A percentile compares a stretch with the other conserved stretches of the same genome.
These are phyloP conservation scores for Cephonodes hylas DNA, from an alignment of 2,888 invertebrate genomes.

Conservation along the genomic window DNA sequence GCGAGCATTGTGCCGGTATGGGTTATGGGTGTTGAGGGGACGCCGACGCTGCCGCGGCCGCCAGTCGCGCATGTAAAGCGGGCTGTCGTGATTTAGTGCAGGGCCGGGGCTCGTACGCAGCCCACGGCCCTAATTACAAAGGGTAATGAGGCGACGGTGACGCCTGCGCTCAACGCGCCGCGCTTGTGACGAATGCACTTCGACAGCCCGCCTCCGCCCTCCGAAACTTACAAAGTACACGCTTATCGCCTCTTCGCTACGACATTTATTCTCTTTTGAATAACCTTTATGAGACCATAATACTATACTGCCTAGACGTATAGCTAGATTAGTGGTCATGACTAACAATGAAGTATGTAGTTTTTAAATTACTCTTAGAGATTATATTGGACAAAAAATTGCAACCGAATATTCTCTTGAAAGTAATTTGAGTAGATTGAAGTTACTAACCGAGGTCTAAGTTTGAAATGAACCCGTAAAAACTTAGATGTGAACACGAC, in stretches of 20 bases:
- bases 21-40: slow-evolving; percentile 53
- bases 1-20: slow-evolving; percentile 57
- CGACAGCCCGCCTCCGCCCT: neutral
- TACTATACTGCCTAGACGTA: neutral
- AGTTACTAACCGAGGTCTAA: neutral
- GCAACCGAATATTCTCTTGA: neutral
- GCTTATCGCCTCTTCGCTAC: neutral
- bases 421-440: neutral
- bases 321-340: neutral
- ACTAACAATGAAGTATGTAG: neutral
- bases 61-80: slow-evolving; percentile 57
- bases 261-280: neutral
- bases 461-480: neutral
- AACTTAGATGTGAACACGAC: slow-evolving; percentile 3
- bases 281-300: neutral
- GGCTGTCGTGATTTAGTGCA: slow-evolving; percentile 72
- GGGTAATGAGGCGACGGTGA: slow-evolving; percentile 69
- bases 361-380: neutral
- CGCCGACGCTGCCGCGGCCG: slow-evolving; percentile 33
- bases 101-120: slow-evolving; percentile 54
- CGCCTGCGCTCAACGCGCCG: slow-evolving; percentile 36
- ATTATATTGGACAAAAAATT: neutral
- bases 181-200: slow-evolving; percentile 9
- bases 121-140: slow-evolving; percentile 77
- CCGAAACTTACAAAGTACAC: neutral